Base-by-base conservation (phyloP, 2,888 invertebrate genomes). In the Scaptodrosophila latifasciaeformis region DNA sequence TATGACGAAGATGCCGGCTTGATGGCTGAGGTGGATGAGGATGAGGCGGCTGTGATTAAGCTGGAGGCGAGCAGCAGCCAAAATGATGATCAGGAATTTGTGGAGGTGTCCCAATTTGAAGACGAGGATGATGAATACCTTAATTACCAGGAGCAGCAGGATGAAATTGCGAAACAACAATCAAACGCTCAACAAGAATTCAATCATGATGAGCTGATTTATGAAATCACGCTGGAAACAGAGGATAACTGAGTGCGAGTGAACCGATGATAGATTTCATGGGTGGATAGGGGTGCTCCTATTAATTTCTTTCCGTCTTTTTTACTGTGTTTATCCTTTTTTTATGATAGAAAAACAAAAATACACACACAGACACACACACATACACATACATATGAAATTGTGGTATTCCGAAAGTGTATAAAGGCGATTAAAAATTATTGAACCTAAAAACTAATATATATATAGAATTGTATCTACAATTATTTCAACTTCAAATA, bases 231-330 rank as follows among this genome's bases (percentile, higher is more conserved):
- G 39, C 27, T 75, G 57, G 64, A 76, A 74, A 58, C 69, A 62
- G 74, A 68, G 49, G 70, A 69, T 24, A 79, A 72, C 54, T 78
- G n/a, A n/a, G n/a, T n/a, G n/a, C n/a, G n/a, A n/a, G n/a, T n/a
- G n/a, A n/a, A n/a, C n/a, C n/a, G n/a, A n/a, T n/a, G n/a, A n/a
- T n/a, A n/a, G n/a, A n/a, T n/a, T n/a, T n/a, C n/a, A n/a, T n/a
- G n/a, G n/a, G n/a, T n/a, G n/a, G n/a, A n/a, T n/a, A n/a, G n/a
- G n/a, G n/a, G n/a, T n/a, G n/a, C n/a, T n/a, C n/a, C n/a, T n/a
- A n/a, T n/a, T n/a, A n/a, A n/a, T n/a, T n/a, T n/a, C n/a, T n/a
- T n/a, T n/a, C n/a, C n/a, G n/a, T n/a, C n/a, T n/a, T n/a, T n/a
- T n/a, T n/a, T n/a, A n/a, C n/a, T n/a, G n/a, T n/a, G n/a, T n/a